A percentile compares a stretch with the other conserved stretches of the same genome.
These are phyloP conservation scores for Neofelis nebulosa DNA, from an alignment of 2,113 vertebrate genomes.

Conservation along the genomic window DNA sequence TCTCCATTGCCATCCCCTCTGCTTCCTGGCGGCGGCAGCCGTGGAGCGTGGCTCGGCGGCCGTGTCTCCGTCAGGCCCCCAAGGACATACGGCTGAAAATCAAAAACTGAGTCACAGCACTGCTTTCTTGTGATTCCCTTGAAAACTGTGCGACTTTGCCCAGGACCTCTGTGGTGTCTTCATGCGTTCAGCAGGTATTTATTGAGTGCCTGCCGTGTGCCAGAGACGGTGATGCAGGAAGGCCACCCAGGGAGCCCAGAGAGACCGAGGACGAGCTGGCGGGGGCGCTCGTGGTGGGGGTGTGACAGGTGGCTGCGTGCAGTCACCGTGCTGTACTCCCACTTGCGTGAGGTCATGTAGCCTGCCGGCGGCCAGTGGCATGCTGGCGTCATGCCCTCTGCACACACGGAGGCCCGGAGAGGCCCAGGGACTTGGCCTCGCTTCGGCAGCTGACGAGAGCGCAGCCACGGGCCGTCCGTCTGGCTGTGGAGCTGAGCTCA, in stretches of 20 bases:
- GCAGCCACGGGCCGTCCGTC: accelerated
- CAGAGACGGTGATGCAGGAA: accelerated
- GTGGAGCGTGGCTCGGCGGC: accelerated
- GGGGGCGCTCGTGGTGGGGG: no score
- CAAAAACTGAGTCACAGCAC: background rate
- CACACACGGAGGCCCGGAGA: background rate
- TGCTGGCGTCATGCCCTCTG: accelerated
- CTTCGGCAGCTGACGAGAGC: no score
- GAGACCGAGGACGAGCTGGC: accelerated
- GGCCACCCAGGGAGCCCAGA: background rate
- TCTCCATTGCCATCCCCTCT: accelerated
- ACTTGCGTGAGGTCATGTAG: accelerated
- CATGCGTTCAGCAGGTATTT: background rate
- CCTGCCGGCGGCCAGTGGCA: accelerated
- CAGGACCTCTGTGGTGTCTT: background rate
- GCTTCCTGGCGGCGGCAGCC: accelerated
- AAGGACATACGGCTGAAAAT: background rate
- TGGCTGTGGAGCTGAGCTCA: accelerated
- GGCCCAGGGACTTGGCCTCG: no score
- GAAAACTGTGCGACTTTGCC: background rate
- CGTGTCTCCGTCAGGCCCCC: background rate
- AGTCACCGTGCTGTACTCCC: accelerated
- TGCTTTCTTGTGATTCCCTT: background rate
- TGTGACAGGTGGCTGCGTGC: accelerated
- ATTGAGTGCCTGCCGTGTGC: background rate